phyloP scores from a whole-genome alignment of 2,888 invertebrate genomes.

The Heliconius hortense region DNA sequence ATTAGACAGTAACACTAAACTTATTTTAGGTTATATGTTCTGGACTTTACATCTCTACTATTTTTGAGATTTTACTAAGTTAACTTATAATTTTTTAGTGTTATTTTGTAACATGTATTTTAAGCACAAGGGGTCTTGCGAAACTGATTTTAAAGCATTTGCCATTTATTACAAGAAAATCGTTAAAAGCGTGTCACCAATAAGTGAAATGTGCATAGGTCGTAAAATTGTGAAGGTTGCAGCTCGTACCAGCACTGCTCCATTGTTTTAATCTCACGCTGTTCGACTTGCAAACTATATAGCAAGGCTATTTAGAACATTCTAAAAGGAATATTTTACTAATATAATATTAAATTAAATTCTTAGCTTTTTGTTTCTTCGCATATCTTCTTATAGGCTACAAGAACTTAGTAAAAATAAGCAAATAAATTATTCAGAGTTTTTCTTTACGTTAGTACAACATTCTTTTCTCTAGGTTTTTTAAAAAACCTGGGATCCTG shows the following conservation, averaged over 20 bases:
- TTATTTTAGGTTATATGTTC: not conserved
- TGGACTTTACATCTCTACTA: too few species aligned
- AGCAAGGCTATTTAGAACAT: conserved; percentile 13
- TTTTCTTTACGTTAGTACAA: too few species aligned
- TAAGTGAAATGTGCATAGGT: conserved; percentile 47
- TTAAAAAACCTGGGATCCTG: too few species aligned
- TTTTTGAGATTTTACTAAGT: too few species aligned
- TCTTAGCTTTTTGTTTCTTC: not conserved
- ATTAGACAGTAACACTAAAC: not conserved
- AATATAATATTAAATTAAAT: conserved; percentile 1
- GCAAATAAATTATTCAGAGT: too few species aligned
- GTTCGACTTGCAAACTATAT: conserved; percentile 10
- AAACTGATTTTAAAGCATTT: not conserved
- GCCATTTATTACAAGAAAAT: not conserved
- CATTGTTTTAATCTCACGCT: conserved; percentile 21
- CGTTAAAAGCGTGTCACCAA: conserved; percentile 34
- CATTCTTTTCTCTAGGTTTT: too few species aligned
- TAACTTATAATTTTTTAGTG: not conserved
- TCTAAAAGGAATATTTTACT: conserved; percentile 12
- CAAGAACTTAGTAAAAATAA: too few species aligned
- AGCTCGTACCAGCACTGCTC: conserved; percentile 20
- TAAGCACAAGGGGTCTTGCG: not conserved
- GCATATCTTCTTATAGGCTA: not conserved
- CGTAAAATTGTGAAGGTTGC: conserved; percentile 43
- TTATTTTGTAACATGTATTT: not conserved